A percentile compares a stretch with the other conserved stretches of the same genome.
phyloP scores from a whole-genome alignment of 92 coral and sea anemone genomes.

The Bergia puertoricense region DNA sequence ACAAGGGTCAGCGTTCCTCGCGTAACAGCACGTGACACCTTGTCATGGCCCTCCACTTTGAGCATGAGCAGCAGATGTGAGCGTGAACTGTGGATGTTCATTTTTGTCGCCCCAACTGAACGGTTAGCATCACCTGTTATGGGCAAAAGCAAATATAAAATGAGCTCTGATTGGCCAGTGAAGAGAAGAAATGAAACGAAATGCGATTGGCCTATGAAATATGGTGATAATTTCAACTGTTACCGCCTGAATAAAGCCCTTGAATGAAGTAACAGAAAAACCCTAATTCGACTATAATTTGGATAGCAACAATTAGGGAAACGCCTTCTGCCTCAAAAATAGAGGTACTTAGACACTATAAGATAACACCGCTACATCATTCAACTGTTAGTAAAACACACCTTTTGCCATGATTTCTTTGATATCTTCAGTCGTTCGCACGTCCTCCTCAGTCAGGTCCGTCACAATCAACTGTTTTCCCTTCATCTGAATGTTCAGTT shows the following conservation, averaged over 20 bases:
- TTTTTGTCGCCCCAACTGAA: conserved; percentile 87
- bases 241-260: no score
- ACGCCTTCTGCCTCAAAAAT: no score
- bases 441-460: conserved; percentile 69
- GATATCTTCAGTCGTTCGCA: conserved; percentile 70
- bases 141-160: background rate
- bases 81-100: conserved; percentile 94
- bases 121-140: conserved; percentile 76
- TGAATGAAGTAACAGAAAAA: no score
- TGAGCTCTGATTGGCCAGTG: background rate
- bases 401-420: conserved; percentile 80
- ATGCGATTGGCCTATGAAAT: no score
- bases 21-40: conserved; percentile 75
- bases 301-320: no score
- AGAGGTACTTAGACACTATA: background rate
- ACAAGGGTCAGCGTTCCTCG: conserved; percentile 87
- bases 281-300: no score
- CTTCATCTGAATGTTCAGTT: conserved; percentile 70
- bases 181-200: background rate
- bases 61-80: conserved; percentile 80
- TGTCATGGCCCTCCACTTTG: conserved; percentile 70
- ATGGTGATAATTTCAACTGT: no score
- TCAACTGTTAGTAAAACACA: conserved; percentile 9
- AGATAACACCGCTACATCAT: no score
- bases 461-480: conserved; percentile 71